These are phyloP conservation scores for Diaphora mendica DNA, from an alignment of 2,888 invertebrate species.

Conservation along the genomic window DNA sequence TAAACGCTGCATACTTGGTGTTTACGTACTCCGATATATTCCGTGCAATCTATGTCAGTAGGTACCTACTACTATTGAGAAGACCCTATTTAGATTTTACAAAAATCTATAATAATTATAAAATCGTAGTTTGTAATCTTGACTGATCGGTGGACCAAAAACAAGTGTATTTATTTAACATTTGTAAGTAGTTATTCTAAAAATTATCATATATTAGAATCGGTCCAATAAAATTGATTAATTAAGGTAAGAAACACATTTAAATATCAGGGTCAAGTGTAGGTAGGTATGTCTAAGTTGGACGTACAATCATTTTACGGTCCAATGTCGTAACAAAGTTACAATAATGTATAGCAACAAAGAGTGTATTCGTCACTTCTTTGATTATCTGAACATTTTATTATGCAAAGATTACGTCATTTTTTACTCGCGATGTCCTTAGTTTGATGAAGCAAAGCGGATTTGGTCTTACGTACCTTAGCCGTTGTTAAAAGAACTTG, in stretches of 20 bases:
- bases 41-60: neutral
- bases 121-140: too few species aligned
- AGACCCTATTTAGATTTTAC: too few species aligned
- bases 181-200: too few species aligned
- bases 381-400: conserved; percentile 24
- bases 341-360: conserved; percentile 17
- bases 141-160: too few species aligned
- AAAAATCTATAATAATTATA: too few species aligned
- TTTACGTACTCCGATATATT: neutral
- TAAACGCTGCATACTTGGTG: neutral
- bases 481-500: neutral
- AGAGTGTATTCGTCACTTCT: conserved; percentile 22
- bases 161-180: too few species aligned
- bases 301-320: neutral
- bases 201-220: neutral
- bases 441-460: conserved; percentile 14
- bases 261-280: conserved; percentile 4
- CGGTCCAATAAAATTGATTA: neutral
- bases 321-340: conserved; percentile 11
- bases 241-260: neutral
- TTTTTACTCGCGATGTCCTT: conserved; percentile 25
- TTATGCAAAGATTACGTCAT: conserved; percentile 49
- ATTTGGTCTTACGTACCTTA: conserved; percentile 11
- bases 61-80: too few species aligned
- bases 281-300: neutral